Evolutionary conservation across 2,888 invertebrate species (phyloP).

Genomic region (Notodonta ziczac): DNA sequence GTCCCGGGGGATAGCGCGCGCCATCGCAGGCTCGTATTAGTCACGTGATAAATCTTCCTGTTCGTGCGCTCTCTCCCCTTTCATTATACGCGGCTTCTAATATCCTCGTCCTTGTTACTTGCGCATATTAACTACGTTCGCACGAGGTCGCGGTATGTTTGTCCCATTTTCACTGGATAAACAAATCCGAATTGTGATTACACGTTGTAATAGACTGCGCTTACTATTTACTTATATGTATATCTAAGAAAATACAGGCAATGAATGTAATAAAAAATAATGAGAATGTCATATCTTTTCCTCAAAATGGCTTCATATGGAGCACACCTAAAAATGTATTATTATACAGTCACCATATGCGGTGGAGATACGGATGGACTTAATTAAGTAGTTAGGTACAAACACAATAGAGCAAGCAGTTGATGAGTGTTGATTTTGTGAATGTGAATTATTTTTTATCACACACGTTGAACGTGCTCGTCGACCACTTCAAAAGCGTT

Average conservation of each 20-base stretch:
- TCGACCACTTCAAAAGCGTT: conserved; percentile 54
- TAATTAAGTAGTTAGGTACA: no score
- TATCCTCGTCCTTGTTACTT: conserved; percentile 64
- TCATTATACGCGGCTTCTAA: conserved; percentile 56
- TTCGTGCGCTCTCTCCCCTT: conserved; percentile 68
- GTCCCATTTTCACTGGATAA: conserved; percentile 55
- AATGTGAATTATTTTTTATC: conserved; percentile 13
- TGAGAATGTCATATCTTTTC: not conserved
- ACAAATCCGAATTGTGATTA: conserved; percentile 38
- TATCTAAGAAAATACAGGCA: not conserved
- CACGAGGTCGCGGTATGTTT: conserved; percentile 61
- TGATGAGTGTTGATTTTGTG: not conserved
- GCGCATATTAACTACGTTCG: conserved; percentile 69
- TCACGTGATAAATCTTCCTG: conserved; percentile 82
- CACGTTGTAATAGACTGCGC: not conserved
- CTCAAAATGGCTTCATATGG: no score
- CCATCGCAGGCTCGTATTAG: conserved; percentile 80
- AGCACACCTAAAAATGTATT: no score
- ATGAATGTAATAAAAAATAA: not conserved
- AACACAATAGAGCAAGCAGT: no score
- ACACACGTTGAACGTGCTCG: conserved; percentile 34
- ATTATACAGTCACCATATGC: no score
- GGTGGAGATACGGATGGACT: no score
- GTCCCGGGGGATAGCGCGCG: conserved; percentile 76
- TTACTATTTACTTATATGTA: not conserved